phyloP scores from a whole-genome alignment of 2,113 vertebrate species.

The Lates calcarifer region DNA sequence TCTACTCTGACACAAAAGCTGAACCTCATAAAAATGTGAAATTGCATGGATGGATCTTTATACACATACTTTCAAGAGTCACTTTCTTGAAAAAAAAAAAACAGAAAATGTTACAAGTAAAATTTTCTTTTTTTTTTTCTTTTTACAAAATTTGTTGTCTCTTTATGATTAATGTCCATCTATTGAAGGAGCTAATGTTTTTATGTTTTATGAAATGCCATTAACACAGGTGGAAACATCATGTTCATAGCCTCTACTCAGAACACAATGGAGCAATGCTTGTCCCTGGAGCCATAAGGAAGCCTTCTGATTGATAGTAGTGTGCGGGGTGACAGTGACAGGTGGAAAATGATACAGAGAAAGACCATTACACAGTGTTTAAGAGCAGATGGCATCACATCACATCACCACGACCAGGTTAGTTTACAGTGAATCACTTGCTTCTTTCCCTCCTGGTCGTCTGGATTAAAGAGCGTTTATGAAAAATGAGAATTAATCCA shows the following conservation, averaged over 20 bases:
- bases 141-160: no score
- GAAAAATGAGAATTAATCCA: background rate
- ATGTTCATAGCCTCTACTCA: background rate
- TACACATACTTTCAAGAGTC: no score
- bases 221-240: background rate
- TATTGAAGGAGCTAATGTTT: no score
- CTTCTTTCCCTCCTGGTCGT: no score
- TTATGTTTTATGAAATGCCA: background rate
- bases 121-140: no score
- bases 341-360: slow-evolving; percentile 1
- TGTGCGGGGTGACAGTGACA: slow-evolving; percentile 3
- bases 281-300: background rate
- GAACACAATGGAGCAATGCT: background rate
- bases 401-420: background rate
- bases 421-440: background rate
- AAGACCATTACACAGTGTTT: background rate
- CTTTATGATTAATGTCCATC: no score
- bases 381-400: slow-evolving; percentile 15
- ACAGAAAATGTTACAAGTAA: no score
- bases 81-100: no score
- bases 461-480: background rate
- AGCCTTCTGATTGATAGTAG: slow-evolving; percentile 7
- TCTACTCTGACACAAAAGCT: no score
- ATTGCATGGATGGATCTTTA: no score
- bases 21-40: no score